Evolutionary conservation across 2,797 vertebrate species (phyloP).

Genomic region (Jordanella pulchra): DNA sequence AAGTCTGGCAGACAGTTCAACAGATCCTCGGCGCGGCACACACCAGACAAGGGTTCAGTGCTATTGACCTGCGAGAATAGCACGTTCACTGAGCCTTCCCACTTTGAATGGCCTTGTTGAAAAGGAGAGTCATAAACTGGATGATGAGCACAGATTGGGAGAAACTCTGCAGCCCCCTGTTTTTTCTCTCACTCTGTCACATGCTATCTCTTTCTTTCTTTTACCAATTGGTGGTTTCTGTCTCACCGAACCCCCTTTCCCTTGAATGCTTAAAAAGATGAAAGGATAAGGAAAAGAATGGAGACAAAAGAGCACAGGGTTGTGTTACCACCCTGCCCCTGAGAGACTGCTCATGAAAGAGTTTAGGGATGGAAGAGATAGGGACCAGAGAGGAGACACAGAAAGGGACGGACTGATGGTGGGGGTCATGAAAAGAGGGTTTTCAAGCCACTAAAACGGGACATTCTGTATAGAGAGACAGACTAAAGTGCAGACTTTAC

Average conservation of each 20-base stretch:
- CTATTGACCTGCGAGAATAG: constrained; percentile 65
- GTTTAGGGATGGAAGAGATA: constrained; percentile 78
- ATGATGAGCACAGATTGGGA: constrained; percentile 58
- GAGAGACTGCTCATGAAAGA: constrained; percentile 81
- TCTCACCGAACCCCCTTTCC: constrained; percentile 76
- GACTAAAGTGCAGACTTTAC: constrained; percentile 66
- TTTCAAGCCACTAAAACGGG: constrained; percentile 68
- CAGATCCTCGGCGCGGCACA: constrained; percentile 60
- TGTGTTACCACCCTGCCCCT: constrained; percentile 79
- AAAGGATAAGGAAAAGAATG: constrained; percentile 84
- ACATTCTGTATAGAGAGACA: constrained; percentile 65
- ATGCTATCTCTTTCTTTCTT: constrained; percentile 74
- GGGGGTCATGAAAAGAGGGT: constrained; percentile 68
- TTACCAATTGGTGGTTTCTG: constrained; percentile 78
- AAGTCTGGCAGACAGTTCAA: constrained; percentile 61
- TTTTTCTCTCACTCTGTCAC: constrained; percentile 52
- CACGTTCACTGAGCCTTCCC: constrained; percentile 57
- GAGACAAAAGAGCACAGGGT: constrained; percentile 79
- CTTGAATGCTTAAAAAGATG: constrained; percentile 82
- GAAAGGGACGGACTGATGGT: constrained; percentile 46
- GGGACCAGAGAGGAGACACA: constrained; percentile 69
- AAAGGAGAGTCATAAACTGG: constrained; percentile 69
- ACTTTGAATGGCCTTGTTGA: constrained; percentile 74
- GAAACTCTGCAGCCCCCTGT: constrained; percentile 42
- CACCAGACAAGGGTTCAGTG: constrained; percentile 46